These are phyloP conservation scores for Helicolenus hilgendorfi DNA, from an alignment of 2,797 vertebrate species.

Conservation along the genomic window DNA sequence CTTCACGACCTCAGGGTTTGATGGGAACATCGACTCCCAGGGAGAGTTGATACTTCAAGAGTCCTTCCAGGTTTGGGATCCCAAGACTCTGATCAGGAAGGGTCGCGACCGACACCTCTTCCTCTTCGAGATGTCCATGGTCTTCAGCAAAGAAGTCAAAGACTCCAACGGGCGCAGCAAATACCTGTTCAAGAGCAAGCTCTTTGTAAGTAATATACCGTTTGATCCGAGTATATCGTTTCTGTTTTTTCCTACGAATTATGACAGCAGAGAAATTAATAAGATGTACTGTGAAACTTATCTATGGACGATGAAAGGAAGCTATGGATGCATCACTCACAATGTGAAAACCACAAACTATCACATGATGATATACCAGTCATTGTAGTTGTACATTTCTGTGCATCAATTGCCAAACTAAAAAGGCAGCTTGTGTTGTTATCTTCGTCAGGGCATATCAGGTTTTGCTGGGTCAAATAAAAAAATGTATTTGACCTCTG, in stretches of 20 bases:
- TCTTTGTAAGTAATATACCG: slow-evolving; percentile 92
- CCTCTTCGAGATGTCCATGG: slow-evolving; percentile 98
- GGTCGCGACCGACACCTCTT: slow-evolving; percentile 99
- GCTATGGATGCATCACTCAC: neutral
- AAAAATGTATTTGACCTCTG: neutral
- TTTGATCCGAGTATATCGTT: neutral
- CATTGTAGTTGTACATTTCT: neutral
- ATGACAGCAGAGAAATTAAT: neutral
- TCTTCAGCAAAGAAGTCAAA: slow-evolving; percentile 99
- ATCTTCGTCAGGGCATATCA: neutral
- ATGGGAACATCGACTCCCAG: slow-evolving; percentile 99
- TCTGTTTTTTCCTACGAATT: neutral
- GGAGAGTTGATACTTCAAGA: slow-evolving; percentile 99
- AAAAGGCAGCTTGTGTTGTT: neutral
- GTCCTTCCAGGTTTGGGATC: slow-evolving; percentile 99
- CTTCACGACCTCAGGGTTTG: slow-evolving; percentile 91
- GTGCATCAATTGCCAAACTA: neutral
- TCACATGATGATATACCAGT: neutral
- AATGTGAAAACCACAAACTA: neutral
- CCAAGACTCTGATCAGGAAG: slow-evolving; percentile 98
- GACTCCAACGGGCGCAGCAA: slow-evolving; percentile 99
- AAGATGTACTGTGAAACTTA: neutral
- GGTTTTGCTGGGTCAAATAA: neutral
- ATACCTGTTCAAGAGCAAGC: slow-evolving; percentile 97
- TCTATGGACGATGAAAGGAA: neutral